Evolutionary conservation across 2,113 vertebrate species (phyloP).

Genomic region (Merops nubicus): DNA sequence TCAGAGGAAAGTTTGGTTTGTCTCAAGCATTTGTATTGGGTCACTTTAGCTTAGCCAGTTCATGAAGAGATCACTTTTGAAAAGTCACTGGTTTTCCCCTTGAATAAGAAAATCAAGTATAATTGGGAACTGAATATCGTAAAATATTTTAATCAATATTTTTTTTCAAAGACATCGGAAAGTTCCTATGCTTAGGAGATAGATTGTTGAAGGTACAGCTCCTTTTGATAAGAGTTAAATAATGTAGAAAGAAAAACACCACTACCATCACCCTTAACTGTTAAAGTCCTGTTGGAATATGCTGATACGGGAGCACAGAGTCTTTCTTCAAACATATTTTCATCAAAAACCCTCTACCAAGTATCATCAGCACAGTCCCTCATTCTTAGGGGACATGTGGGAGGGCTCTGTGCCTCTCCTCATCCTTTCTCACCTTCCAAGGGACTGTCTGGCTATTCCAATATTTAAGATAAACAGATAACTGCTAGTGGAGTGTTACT

Average conservation of each 20-base stretch:
- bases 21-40: background rate
- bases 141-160: background rate
- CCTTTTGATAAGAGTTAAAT: background rate
- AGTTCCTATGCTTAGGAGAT: background rate
- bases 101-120: background rate
- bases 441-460: background rate
- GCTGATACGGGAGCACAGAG: background rate
- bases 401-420: background rate
- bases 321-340: background rate
- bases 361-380: background rate
- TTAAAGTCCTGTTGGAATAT: background rate
- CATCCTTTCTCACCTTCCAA: background rate
- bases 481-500: background rate
- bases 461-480: background rate
- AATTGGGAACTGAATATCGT: background rate
- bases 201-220: background rate
- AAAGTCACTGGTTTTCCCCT: background rate
- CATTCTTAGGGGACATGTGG: fast-evolving
- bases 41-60: background rate
- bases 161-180: background rate
- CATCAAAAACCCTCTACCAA: background rate
- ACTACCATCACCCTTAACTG: too few relatives aligned
- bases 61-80: background rate
- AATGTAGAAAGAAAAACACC: too few relatives aligned
- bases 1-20: background rate